Conservation (phyloP, 2,888 invertebrate genomes). For the Sinotaia quadrata region DNA sequence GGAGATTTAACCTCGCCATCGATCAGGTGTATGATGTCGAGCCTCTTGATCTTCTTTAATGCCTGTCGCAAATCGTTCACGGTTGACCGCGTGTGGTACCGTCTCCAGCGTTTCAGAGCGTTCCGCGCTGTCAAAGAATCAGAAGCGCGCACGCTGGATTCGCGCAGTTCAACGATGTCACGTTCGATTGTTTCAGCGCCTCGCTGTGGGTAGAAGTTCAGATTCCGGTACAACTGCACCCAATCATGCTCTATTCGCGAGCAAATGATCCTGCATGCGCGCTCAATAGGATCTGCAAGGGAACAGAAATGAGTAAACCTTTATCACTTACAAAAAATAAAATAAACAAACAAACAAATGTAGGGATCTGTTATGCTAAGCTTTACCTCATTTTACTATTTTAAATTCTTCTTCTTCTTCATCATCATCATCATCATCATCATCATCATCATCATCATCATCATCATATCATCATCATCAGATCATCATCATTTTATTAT, state of each 20-base stretch:
- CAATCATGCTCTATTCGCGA: conserved; percentile 59
- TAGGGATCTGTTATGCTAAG: not conserved
- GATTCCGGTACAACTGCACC: conserved; percentile 58
- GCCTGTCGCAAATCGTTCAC: conserved; percentile 57
- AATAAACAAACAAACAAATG: not conserved
- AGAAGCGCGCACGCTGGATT: conserved; percentile 48
- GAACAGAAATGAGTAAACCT: not conserved
- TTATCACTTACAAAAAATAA: no score
- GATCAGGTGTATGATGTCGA: conserved; percentile 48
- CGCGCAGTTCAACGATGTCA: conserved; percentile 55
- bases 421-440: not conserved
- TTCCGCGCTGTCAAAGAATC: conserved; percentile 40
- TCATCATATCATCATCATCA: no score
- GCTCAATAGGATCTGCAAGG: conserved; percentile 57
- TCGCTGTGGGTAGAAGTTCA: conserved; percentile 63
- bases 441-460: no score
- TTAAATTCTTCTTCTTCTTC: not conserved
- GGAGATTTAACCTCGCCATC: conserved; percentile 54
- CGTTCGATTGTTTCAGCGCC: conserved; percentile 60
- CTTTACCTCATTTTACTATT: not conserved
- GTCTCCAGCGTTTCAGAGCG: conserved; percentile 61
- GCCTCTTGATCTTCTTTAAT: conserved; percentile 49
- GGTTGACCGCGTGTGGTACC: conserved; percentile 63
- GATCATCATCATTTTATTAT: no score
- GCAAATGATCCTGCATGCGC: conserved; percentile 53